Percentiles rank a stretch among this genome's conserved stretches.
phyloP scores from a whole-genome alignment of 1,140 invertebrate species.

The Neodiprion pinetum region DNA sequence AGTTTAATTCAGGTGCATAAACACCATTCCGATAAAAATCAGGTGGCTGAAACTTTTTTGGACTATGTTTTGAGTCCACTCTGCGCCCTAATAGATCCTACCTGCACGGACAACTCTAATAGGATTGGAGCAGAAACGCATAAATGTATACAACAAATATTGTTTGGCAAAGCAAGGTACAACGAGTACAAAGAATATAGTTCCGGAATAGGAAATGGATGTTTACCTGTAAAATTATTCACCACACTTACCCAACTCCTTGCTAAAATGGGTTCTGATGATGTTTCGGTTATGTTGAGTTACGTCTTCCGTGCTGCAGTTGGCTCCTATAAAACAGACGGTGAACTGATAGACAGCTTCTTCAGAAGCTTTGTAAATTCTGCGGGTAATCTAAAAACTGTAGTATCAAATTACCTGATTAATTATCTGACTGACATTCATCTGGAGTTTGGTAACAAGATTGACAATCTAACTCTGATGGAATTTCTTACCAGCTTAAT shows the following conservation, averaged over 20 bases:
- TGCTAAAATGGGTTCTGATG: conserved; percentile 21
- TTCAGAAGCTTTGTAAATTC: conserved; percentile 43
- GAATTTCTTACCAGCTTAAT: conserved; percentile 43
- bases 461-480: conserved; percentile 37
- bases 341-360: conserved; percentile 38
- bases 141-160: conserved; percentile 42
- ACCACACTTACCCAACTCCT: conserved; percentile 29
- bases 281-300: conserved; percentile 29
- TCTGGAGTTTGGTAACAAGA: conserved; percentile 46
- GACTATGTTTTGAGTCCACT: conserved; percentile 40
- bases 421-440: conserved; percentile 34
- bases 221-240: conserved; percentile 30
- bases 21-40: conserved; percentile 30
- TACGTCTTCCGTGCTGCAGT: conserved; percentile 32
- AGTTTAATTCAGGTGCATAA: conserved; percentile 37
- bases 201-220: conserved; percentile 17
- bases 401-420: conserved; percentile 35
- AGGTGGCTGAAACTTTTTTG: conserved; percentile 34
- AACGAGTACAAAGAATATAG: conserved; percentile 19
- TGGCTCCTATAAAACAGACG: conserved; percentile 33
- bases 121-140: conserved; percentile 31
- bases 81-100: conserved; percentile 31
- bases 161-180: conserved; percentile 32
- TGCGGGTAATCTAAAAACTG: conserved; percentile 32
- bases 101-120: conserved; percentile 28